These are phyloP conservation scores for Nyctibius bracteatus DNA, from an alignment of 2,113 vertebrate species.

Conservation along the genomic window DNA sequence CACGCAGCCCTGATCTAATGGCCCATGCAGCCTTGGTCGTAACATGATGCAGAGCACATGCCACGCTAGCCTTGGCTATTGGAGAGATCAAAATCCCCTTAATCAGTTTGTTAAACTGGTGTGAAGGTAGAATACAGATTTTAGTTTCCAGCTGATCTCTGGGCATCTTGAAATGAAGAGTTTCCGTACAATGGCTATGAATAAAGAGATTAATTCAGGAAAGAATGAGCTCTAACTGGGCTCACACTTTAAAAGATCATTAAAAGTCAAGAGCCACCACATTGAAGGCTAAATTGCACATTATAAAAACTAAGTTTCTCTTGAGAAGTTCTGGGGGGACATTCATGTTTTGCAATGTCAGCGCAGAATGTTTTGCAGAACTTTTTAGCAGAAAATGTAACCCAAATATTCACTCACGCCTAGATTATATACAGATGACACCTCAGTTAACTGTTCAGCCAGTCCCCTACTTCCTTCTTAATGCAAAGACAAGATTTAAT, in stretches of 20 bases:
- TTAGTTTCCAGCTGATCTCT: background rate
- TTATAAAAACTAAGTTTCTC: background rate
- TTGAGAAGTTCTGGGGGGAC: background rate
- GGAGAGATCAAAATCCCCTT: background rate
- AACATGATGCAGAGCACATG: background rate
- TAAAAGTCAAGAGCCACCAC: background rate
- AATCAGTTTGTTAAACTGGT: background rate
- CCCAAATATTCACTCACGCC: background rate
- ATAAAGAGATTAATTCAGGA: background rate
- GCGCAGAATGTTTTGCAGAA: background rate
- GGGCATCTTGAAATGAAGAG: background rate
- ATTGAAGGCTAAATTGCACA: background rate
- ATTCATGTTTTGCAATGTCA: background rate
- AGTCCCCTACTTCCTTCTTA: background rate
- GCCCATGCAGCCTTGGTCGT: background rate
- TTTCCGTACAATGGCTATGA: background rate
- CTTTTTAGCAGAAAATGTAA: background rate
- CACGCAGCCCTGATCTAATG: background rate
- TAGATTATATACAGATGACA: background rate
- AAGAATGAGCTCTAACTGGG: background rate
- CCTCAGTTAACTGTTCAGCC: background rate
- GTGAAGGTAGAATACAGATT: background rate
- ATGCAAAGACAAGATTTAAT: background rate
- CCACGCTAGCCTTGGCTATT: background rate
- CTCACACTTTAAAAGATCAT: background rate